Evolutionary conservation across 1,140 invertebrate species (phyloP), one percentile per base, ranked within the genome.

Genomic region (Uloborus diversus): DNA sequence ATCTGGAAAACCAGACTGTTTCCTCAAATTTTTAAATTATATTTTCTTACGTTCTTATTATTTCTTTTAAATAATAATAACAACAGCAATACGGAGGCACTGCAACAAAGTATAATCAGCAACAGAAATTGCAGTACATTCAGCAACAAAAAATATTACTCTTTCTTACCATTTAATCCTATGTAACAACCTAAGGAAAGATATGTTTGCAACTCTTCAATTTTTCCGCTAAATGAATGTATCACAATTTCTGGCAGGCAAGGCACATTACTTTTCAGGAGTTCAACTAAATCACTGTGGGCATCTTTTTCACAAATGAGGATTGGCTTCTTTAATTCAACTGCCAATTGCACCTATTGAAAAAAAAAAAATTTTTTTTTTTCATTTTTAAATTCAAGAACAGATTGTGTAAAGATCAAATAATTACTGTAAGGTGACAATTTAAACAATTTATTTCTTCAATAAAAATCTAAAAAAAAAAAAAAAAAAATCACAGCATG

Each of bases 221-320:
- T 90, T 17, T 92, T 94, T n/a, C 96, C 96, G 71, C 94, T 95
- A 86, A 97, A 98, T 81, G 95, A 96, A 87, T 97, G 95, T 66
- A 98, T 90, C n/a, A 98, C 90, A 64, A 94, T 90, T 17, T 93
- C 90, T 25, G 83, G 83, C 4, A 83, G 64, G 28, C 42, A 28
- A n/a, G 65, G 35, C 11, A 68, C 47, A 53, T 84, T 83, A 62
- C 85, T 83, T 17, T 59, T 53, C 25, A 88, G 79, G 35, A 87
- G 85, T 49, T 83, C 73, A 9, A 93, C 84, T 83, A 97, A 89
- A 86, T 96, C 94, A 11, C 90, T 88, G 85, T 96, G 94, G 33
- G 95, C 96, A 83, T 95, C 94, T 87, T 95, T 90, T 87, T 98
- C 96, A 86, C 97, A 95, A 25, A 98, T 90, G 83, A 96, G 92